These are phyloP conservation scores for Galerucella nymphaeae DNA, from an alignment of 2,888 invertebrate genomes.

Conservation along the genomic window DNA sequence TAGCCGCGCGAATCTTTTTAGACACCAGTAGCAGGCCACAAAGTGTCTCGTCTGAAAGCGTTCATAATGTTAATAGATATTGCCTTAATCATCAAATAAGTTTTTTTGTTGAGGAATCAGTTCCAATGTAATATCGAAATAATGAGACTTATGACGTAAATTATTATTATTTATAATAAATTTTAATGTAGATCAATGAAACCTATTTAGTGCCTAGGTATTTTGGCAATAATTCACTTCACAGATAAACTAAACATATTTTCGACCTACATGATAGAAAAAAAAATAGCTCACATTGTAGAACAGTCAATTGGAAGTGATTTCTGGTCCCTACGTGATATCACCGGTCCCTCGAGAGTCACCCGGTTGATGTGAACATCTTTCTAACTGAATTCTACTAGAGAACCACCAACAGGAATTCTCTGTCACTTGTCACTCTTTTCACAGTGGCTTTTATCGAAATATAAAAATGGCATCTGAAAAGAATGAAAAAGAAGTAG, in stretches of 20 bases:
- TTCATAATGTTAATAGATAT: too few species aligned
- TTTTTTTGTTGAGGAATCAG: too few species aligned
- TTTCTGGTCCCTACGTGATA: constrained; percentile 41
- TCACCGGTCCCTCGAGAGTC: constrained; percentile 45
- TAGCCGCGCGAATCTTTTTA: too few species aligned
- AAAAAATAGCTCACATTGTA: constrained; percentile 31
- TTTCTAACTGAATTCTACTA: constrained; percentile 53
- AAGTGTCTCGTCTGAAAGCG: too few species aligned
- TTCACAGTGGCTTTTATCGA: constrained; percentile 54
- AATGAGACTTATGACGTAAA: too few species aligned
- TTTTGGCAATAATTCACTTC: too few species aligned
- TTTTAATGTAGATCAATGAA: too few species aligned
- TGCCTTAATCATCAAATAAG: too few species aligned
- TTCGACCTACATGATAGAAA: constrained; percentile 9
- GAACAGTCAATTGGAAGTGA: constrained; percentile 32
- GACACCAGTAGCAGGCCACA: too few species aligned
- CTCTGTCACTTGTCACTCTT: constrained; percentile 61
- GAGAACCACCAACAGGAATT: constrained; percentile 58
- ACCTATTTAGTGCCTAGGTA: too few species aligned
- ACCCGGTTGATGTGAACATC: constrained; percentile 60
- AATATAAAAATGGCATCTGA: constrained; percentile 51
- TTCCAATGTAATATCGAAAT: too few species aligned
- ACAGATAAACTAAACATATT: not conserved
- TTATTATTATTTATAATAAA: too few species aligned
- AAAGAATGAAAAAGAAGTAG: constrained; percentile 40